Evolutionary conservation across 2,888 invertebrate genomes (phyloP), one percentile per base, ranked within the genome.

Genomic region (Boloria selene): DNA sequence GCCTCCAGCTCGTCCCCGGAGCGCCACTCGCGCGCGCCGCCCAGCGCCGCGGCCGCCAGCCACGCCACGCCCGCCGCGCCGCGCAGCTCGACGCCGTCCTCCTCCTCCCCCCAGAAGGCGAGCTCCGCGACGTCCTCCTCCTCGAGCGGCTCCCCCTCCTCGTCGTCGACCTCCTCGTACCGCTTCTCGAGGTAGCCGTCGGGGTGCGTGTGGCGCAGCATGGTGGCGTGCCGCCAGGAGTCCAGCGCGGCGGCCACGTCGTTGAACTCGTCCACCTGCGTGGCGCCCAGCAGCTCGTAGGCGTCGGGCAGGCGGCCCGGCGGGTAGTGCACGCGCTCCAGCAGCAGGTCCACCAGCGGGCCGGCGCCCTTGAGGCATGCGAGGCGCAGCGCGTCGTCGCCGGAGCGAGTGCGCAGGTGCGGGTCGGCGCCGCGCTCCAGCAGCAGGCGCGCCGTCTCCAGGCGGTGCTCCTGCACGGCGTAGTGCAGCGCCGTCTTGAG

Each of bases 401-500:
- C 96, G 79, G 96, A 95, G 74, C 96, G 94, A 74, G 97, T 96
- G 71, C 93, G 93, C 26, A 96, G 94, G 80, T 93, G 93, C 47
- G 96, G 96, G 91, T 97, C 94, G 2, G 98, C 97, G 69, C 96
- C 96, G 86, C 95, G 93, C 69, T 95, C 94, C 68, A 98, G 88
- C 68, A 98, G 88, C 72, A 98, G 90, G 76, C 95, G 95, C 55
- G 96, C 97, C 4, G 97, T 97, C 86, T 97, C 97, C 75, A 96
- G 93, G 77, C 94, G 94, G 80, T 96, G 95, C 86, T 96, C 95
- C 78, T 96, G 96, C 76, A 98, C 96, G n/a, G 98, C 97, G 92
- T 98, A 98, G 92, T 98, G 98, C 77, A 98, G 93, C 64, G 98
- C 98, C 70, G 98, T 96, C 91, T 98, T 98, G 75, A 95, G 95